Evolutionary conservation across 35 echinoderm and acorn worm genomes (phyloP).

Genomic region (Patiria miniata): DNA sequence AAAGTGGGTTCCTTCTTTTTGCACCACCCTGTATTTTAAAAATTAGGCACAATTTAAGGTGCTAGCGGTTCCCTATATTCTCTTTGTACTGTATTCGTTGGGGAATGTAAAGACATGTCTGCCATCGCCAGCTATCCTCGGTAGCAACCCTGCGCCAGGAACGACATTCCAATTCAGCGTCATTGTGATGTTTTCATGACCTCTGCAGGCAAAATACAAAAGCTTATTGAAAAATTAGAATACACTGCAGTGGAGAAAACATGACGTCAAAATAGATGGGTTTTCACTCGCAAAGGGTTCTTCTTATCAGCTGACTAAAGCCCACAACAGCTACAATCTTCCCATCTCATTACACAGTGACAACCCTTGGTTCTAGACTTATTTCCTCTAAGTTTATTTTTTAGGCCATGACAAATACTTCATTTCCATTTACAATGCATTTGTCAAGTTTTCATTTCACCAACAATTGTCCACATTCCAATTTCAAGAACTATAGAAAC

Average conservation of each 20-base stretch:
- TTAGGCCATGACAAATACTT: too few species aligned
- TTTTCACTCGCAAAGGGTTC: not conserved
- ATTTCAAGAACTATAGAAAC: not conserved
- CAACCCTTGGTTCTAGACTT: too few species aligned
- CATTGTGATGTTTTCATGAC: slow-evolving; percentile 89
- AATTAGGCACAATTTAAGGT: too few species aligned
- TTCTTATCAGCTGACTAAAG: not conserved
- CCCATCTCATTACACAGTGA: too few species aligned
- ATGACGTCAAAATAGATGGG: not conserved
- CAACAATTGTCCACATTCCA: too few species aligned
- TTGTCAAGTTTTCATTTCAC: too few species aligned
- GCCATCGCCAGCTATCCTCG: slow-evolving; percentile 72
- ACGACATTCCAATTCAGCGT: slow-evolving; percentile 94
- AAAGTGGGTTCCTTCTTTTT: too few species aligned
- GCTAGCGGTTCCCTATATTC: not conserved
- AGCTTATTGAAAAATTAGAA: slow-evolving; percentile 2
- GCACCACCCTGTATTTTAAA: too few species aligned
- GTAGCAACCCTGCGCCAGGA: slow-evolving; percentile 90
- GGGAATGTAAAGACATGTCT: slow-evolving; percentile 63
- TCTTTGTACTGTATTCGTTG: slow-evolving; percentile 67
- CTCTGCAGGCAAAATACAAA: slow-evolving; percentile 70
- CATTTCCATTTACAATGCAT: too few species aligned
- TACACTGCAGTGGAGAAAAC: too few species aligned
- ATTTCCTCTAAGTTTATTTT: too few species aligned
- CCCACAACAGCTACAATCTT: too few species aligned